phyloP scores from a whole-genome alignment of 2,888 invertebrate species.

The Ophioninae sp. region DNA sequence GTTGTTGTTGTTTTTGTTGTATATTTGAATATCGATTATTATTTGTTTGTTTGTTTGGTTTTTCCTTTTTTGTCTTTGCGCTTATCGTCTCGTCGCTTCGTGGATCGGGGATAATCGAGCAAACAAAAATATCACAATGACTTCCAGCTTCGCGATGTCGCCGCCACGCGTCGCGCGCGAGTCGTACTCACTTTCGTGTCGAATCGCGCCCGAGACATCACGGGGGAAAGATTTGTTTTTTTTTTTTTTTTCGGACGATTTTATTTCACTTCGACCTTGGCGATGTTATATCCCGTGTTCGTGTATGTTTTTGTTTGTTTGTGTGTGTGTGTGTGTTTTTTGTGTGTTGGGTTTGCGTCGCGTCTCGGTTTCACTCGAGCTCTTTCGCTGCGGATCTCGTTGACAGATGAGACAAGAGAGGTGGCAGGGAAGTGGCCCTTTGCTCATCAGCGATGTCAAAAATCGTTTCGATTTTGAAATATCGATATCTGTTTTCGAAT shows the following conservation, averaged over 20 bases:
- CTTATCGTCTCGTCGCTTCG: conserved; percentile 17
- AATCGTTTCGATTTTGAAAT: no score
- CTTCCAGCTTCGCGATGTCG: conserved; percentile 63
- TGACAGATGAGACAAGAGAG: no score
- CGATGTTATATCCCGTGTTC: neutral
- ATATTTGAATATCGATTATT: neutral
- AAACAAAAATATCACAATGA: conserved; percentile 74
- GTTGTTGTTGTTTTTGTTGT: conserved; percentile 11
- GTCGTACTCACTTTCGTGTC: neutral
- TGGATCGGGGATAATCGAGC: conserved; percentile 66
- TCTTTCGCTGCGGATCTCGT: no score
- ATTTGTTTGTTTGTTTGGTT: conserved; percentile 16
- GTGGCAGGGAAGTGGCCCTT: no score
- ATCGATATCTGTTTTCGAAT: no score
- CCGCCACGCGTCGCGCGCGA: neutral
- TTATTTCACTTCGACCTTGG: neutral
- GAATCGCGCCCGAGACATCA: neutral
- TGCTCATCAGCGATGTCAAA: no score
- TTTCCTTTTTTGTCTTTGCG: neutral
- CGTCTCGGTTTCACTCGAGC: neutral
- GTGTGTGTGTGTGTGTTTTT: no score
- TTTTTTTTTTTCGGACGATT: no score
- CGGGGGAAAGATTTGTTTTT: neutral
- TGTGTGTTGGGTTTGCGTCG: no score
- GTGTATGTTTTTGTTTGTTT: no score